These are phyloP conservation scores for Cheumatopsyche charites DNA, from an alignment of 1,140 invertebrate genomes.

Conservation along the genomic window DNA sequence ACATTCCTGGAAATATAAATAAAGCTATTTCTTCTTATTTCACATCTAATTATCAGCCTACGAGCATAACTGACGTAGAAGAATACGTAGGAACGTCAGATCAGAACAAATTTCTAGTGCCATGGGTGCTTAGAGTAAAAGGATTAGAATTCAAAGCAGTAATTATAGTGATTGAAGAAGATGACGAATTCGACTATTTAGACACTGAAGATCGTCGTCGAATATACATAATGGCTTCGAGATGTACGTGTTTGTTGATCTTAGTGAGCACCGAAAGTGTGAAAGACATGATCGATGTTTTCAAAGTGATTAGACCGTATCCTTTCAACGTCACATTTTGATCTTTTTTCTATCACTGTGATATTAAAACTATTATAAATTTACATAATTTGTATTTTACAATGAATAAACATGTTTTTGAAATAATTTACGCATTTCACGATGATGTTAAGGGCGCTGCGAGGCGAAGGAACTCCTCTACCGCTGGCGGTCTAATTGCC, in stretches of 20 bases:
- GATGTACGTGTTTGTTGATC: conserved; percentile 53
- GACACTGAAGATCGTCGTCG: conserved; percentile 53
- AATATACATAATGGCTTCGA: conserved; percentile 54
- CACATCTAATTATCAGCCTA: conserved; percentile 52
- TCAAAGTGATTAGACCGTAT: conserved; percentile 48
- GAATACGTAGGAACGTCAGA: conserved; percentile 49
- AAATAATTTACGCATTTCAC: neutral
- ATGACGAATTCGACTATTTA: conserved; percentile 52
- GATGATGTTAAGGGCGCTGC: conserved; percentile 50
- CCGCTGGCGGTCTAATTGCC: conserved; percentile 59
- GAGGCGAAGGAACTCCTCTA: conserved; percentile 60
- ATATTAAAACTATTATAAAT: too few species aligned
- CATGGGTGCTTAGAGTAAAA: conserved; percentile 54
- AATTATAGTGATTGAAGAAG: conserved; percentile 52
- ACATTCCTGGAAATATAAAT: conserved; percentile 50
- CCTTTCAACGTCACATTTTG: conserved; percentile 41
- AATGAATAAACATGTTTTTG: too few species aligned
- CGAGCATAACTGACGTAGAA: conserved; percentile 51
- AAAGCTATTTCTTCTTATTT: conserved; percentile 51
- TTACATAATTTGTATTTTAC: too few species aligned
- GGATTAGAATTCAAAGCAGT: conserved; percentile 56
- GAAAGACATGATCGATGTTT: conserved; percentile 48
- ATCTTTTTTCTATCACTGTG: neutral
- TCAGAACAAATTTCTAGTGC: conserved; percentile 52
- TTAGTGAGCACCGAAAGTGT: conserved; percentile 49